Percentiles rank a stretch among this genome's conserved stretches.
phyloP scores from a whole-genome alignment of 2,113 vertebrate genomes.

The Macroglossus sobrinus region DNA sequence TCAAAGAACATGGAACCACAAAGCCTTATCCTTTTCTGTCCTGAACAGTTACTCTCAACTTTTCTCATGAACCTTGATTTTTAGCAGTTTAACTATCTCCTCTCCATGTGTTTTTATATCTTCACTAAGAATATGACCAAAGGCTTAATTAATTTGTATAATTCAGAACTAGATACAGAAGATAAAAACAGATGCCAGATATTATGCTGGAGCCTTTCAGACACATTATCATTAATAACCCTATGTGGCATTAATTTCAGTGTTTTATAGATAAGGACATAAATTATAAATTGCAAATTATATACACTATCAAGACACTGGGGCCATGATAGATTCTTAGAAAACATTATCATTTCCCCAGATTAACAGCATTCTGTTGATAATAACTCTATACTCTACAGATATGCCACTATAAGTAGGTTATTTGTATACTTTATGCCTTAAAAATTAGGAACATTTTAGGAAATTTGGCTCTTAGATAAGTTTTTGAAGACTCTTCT shows the following conservation, averaged over 20 bases:
- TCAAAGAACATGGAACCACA: background rate
- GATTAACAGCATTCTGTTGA: background rate
- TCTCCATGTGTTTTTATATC: no score
- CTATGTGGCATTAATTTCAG: background rate
- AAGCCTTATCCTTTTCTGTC: background rate
- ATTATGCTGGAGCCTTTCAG: background rate
- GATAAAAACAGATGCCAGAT: background rate
- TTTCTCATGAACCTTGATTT: background rate
- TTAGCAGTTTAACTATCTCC: background rate
- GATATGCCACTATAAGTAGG: background rate
- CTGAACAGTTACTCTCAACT: background rate
- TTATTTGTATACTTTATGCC: background rate
- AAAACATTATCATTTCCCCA: background rate
- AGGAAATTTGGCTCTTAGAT: background rate
- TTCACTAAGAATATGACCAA: background rate
- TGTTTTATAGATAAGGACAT: constrained; percentile 21
- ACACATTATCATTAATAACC: background rate
- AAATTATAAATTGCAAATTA: background rate
- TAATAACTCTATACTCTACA: background rate
- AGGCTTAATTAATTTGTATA: background rate
- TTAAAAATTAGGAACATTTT: background rate
- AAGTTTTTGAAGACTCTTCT: background rate
- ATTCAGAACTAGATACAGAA: background rate
- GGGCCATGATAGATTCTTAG: background rate
- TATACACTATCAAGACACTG: background rate